Evolutionary conservation across 2,113 vertebrate species (phyloP).

Genomic region (Anhinga anhinga): DNA sequence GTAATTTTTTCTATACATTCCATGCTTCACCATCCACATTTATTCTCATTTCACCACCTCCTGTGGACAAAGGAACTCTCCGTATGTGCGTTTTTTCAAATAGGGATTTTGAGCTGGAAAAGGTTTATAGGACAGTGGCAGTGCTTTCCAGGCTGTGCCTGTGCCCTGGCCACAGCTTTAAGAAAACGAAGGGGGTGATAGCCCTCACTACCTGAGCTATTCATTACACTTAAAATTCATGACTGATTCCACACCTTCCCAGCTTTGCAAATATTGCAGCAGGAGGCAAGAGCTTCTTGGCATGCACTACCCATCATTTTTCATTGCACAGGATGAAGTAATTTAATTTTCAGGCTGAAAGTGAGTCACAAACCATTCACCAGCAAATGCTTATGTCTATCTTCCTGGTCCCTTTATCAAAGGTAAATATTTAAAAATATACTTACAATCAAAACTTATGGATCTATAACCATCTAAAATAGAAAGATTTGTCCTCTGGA

Average conservation of each 20-base stretch:
- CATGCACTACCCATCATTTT: background rate
- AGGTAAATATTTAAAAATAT: background rate
- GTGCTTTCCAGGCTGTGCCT: background rate
- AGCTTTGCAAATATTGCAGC: background rate
- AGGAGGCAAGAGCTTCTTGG: background rate
- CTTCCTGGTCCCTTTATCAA: background rate
- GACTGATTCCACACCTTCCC: no score
- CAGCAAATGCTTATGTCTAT: fast-evolving
- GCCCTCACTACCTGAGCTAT: background rate
- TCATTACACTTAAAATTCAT: background rate
- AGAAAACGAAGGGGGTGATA: fast-evolving
- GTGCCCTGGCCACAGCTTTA: background rate
- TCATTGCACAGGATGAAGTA: background rate
- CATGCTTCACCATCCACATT: background rate
- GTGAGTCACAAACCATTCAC: background rate
- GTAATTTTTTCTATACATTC: background rate
- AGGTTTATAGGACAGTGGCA: background rate
- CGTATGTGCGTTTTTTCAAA: background rate
- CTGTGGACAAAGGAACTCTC: no score
- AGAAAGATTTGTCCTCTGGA: background rate
- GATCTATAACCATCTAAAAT: background rate
- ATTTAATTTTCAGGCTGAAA: background rate
- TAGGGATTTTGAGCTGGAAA: no score
- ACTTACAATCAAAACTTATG: background rate
- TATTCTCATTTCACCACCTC: background rate